Percentiles rank a stretch among this genome's conserved stretches.
Conservation (phyloP, 2,797 vertebrate genomes). For the Microctenopoma steveboyesi region DNA sequence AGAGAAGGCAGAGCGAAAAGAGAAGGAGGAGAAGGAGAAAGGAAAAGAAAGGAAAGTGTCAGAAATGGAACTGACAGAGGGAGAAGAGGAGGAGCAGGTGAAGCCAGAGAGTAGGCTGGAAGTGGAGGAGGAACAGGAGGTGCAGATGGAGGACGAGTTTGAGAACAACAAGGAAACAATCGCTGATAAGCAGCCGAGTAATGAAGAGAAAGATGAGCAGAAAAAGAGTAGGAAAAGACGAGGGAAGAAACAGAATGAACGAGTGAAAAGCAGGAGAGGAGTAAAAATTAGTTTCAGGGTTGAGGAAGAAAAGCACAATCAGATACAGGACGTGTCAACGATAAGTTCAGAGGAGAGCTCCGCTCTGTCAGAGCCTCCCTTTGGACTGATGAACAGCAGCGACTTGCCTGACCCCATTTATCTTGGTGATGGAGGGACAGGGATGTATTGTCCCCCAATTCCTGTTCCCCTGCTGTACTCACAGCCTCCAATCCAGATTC, state of each 20-base stretch:
- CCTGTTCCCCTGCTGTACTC: constrained; percentile 54
- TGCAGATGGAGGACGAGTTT: constrained; percentile 38
- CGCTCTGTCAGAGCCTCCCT: constrained; percentile 37
- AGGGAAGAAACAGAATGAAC: constrained; percentile 60
- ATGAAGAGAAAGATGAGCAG: constrained; percentile 50
- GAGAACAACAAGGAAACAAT: constrained; percentile 29
- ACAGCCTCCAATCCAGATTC: constrained; percentile 46
- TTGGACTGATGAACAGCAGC: constrained; percentile 54
- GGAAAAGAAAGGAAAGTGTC: constrained; percentile 42
- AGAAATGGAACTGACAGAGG: constrained; percentile 57
- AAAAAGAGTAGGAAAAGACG: constrained; percentile 58
- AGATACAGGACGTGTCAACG: constrained; percentile 27
- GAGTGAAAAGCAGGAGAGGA: constrained; percentile 46
- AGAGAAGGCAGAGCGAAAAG: constrained; percentile 18
- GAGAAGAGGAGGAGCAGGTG: constrained; percentile 61
- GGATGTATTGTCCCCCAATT: constrained; percentile 46
- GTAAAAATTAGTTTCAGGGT: constrained; percentile 22
- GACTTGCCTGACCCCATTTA: constrained; percentile 68
- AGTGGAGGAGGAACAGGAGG: constrained; percentile 52
- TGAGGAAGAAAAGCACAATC: constrained; percentile 36
- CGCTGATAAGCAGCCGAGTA: constrained; percentile 30
- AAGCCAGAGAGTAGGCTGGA: constrained; percentile 45
- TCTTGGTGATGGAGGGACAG: constrained; percentile 47
- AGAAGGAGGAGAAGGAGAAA: constrained; percentile 39
- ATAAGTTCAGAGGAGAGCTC: constrained; percentile 46